phyloP scores from a whole-genome alignment of 2,113 vertebrate species.

The Pogonocichla stellata region DNA sequence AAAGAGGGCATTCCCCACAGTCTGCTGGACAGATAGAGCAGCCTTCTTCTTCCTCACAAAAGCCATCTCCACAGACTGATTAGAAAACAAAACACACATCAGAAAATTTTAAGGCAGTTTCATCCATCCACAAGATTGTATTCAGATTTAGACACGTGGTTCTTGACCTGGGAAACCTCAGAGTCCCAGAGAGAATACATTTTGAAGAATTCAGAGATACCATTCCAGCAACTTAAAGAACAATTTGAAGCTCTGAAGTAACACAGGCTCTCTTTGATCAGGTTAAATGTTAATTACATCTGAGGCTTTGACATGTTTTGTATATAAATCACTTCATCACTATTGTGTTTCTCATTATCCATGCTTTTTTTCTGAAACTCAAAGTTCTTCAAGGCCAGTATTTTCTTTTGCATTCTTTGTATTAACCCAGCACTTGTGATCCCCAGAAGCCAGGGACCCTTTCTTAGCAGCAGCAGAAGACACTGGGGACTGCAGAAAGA shows the following conservation, averaged over 20 bases:
- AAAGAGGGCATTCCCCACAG: constrained; percentile 80
- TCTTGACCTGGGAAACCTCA: neutral
- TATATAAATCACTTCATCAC: neutral
- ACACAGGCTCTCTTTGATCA: neutral
- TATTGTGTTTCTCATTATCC: neutral
- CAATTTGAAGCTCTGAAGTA: neutral
- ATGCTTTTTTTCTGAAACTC: neutral
- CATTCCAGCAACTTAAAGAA: neutral
- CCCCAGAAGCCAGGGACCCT: neutral
- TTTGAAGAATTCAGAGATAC: neutral
- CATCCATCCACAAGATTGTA: neutral
- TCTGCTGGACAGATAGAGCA: constrained; percentile 81
- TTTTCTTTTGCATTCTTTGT: neutral
- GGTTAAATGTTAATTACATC: neutral
- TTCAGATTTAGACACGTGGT: neutral
- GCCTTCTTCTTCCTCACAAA: constrained; percentile 80
- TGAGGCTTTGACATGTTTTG: neutral
- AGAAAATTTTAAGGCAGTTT: neutral
- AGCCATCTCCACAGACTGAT: constrained; percentile 79
- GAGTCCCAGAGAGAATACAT: neutral
- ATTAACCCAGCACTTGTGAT: neutral
- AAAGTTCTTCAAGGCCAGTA: neutral
- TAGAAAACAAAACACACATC: neutral
- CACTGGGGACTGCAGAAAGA: neutral
- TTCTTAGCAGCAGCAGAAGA: neutral